Evolutionary conservation across 2,797 vertebrate species (phyloP).

Genomic region (Iguana delicatissima): DNA sequence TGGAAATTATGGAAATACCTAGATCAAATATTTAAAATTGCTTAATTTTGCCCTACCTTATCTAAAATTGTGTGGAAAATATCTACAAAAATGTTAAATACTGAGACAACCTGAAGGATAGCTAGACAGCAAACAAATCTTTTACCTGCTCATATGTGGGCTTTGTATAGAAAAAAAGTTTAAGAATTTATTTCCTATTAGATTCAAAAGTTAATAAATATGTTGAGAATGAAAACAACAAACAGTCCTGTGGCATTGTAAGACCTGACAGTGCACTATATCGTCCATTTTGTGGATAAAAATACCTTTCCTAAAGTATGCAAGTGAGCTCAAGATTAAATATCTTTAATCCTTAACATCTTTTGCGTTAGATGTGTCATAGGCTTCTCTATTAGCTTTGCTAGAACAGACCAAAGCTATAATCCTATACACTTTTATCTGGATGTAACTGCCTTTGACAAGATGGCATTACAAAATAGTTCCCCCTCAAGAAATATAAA

Average conservation of each 20-base stretch:
- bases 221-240: neutral
- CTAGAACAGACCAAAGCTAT: neutral
- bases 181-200: slow-evolving; percentile 10
- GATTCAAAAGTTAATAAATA: neutral
- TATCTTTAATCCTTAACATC: no score
- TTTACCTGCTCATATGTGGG: neutral
- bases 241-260: neutral
- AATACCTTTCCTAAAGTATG: neutral
- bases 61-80: neutral
- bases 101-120: neutral
- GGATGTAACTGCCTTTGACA: neutral
- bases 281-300: neutral
- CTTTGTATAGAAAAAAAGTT: slow-evolving; percentile 8
- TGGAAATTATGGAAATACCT: neutral
- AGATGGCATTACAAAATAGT: no score
- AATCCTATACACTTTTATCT: neutral
- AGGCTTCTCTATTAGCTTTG: neutral
- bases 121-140: neutral
- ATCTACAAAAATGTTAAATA: neutral
- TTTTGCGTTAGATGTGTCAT: neutral
- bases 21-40: neutral
- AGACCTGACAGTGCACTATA: neutral
- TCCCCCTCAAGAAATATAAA: no score
- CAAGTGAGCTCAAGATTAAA: no score
- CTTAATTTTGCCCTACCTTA: neutral